These are phyloP conservation scores for Albula glossodonta DNA, from an alignment of 2,113 vertebrate species.

Conservation along the genomic window DNA sequence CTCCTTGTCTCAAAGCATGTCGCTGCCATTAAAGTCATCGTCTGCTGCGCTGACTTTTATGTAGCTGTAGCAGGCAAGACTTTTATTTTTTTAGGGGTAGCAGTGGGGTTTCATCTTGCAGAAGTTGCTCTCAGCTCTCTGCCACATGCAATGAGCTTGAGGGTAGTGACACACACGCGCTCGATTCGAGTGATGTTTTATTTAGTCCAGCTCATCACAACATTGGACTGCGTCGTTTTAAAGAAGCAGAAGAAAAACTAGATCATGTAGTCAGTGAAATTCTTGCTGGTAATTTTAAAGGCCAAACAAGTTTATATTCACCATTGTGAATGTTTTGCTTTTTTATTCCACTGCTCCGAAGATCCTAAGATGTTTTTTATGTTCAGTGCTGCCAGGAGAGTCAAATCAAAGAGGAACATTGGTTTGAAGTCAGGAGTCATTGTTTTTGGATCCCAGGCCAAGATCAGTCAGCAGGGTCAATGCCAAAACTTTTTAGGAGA, in stretches of 20 bases:
- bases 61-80: too few relatives aligned
- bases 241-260: background rate
- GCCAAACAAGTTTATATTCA: background rate
- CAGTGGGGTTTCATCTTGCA: background rate
- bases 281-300: background rate
- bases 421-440: conserved; percentile 59
- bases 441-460: conserved; percentile 56
- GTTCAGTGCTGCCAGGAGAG: conserved; percentile 40
- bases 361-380: background rate
- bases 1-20: too few relatives aligned
- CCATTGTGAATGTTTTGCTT: background rate
- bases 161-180: background rate
- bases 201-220: background rate
- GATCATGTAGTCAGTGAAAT: background rate
- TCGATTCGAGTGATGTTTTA: background rate
- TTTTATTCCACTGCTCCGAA: background rate
- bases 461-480: conserved; percentile 64
- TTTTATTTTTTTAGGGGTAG: background rate
- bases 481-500: conserved; percentile 64
- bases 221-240: background rate
- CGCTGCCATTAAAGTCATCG: too few relatives aligned
- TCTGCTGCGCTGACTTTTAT: too few relatives aligned
- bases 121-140: background rate
- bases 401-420: conserved; percentile 47
- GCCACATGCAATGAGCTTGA: background rate